Conservation (phyloP, 1,140 invertebrate species). For the Anastrepha obliqua region DNA sequence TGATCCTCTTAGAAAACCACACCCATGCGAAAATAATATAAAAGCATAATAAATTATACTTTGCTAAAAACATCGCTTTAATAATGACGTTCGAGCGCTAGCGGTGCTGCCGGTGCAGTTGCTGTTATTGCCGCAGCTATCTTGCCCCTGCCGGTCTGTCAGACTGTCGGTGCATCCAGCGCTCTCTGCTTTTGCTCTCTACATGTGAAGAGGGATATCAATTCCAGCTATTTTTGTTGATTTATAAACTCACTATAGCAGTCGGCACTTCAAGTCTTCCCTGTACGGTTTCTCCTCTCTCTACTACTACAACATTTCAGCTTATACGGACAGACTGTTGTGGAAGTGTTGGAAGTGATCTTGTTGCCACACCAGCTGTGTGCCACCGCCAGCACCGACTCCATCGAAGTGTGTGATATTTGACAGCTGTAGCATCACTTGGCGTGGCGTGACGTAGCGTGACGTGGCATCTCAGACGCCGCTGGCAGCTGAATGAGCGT, state of each 20-base stretch:
- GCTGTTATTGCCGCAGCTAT: background rate
- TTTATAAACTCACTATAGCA: conserved; percentile 24
- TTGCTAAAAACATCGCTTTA: background rate
- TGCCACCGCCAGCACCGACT: background rate
- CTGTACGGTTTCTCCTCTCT: background rate
- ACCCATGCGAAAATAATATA: background rate
- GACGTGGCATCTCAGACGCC: conserved; percentile 22
- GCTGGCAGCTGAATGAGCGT: conserved; percentile 18
- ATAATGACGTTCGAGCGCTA: background rate
- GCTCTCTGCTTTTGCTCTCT: background rate
- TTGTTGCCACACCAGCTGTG: conserved; percentile 32
- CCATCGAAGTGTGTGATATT: conserved; percentile 42
- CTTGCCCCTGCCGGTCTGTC: background rate
- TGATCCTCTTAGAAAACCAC: background rate
- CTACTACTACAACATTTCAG: background rate
- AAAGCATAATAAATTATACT: conserved; percentile 21
- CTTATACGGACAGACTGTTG: background rate
- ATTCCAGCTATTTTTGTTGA: conserved; percentile 36
- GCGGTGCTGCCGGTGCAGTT: background rate
- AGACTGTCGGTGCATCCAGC: background rate
- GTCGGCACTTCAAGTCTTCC: background rate
- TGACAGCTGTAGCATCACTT: conserved; percentile 47
- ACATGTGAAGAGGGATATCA: background rate
- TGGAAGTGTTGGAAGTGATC: background rate
- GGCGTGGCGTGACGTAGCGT: background rate